Conservation (phyloP, 2,888 invertebrate genomes). For the Aspidiotus destructor region DNA sequence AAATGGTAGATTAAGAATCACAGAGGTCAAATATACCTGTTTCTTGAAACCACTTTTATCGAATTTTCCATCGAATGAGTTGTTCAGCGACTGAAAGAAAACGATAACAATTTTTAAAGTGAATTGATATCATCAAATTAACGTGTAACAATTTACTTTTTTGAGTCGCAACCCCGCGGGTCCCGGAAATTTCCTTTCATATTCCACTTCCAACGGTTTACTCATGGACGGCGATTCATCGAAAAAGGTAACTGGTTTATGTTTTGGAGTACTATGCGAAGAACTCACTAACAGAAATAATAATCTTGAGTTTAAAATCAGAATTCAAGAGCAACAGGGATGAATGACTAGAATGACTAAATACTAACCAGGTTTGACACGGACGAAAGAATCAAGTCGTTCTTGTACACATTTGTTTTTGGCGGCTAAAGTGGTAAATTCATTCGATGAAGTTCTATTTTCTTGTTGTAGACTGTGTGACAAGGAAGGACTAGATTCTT, state of each 20-base stretch:
- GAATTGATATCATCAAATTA: neutral
- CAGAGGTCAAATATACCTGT: neutral
- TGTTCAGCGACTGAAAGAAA: neutral
- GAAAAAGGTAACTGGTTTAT: neutral
- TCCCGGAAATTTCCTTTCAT: slow-evolving; percentile 44
- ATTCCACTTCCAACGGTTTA: slow-evolving; percentile 10
- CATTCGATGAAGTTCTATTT: no score
- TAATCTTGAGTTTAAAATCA: no score
- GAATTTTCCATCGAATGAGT: neutral
- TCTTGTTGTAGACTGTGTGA: no score
- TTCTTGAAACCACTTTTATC: neutral
- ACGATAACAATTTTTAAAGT: neutral
- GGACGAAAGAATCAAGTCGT: no score
- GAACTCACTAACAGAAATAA: no score
- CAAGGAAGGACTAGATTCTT: no score
- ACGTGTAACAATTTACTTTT: slow-evolving; percentile 34
- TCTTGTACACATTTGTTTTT: no score
- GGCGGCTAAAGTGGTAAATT: no score
- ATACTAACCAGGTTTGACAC: no score
- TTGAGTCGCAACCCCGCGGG: slow-evolving; percentile 46
- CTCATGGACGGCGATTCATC: slow-evolving; percentile 2
- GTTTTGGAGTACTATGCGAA: slow-evolving; percentile 6
- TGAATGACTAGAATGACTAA: no score
- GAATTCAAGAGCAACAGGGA: no score
- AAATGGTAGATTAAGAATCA: neutral